Evolutionary conservation across 2,888 invertebrate species (phyloP).

Genomic region (Ophion ellenae): DNA sequence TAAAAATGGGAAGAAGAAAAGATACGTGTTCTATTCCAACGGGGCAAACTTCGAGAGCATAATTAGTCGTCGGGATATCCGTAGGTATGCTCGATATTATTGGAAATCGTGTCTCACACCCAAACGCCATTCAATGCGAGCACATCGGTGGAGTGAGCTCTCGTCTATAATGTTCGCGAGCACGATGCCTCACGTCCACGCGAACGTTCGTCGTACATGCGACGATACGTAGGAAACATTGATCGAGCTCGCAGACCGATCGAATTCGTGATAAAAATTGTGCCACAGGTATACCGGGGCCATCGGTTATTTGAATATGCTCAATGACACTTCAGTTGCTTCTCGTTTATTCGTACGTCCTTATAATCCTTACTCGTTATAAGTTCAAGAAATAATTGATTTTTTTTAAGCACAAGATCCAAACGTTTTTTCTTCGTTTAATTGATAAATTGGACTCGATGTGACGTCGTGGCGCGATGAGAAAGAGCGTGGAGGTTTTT

Average conservation of each 20-base stretch:
- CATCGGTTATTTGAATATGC: not conserved
- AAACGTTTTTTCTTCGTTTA: not conserved
- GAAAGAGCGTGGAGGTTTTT: not conserved
- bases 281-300: not conserved
- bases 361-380: not conserved
- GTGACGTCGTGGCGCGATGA: not conserved
- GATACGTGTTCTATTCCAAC: too few relatives aligned
- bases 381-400: not conserved
- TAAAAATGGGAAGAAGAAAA: too few relatives aligned
- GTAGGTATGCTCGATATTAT: not conserved
- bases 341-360: not conserved
- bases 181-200: conserved; percentile 4
- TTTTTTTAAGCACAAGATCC: not conserved
- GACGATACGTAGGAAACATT: conserved; percentile 22
- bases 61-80: not conserved
- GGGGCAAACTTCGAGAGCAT: too few relatives aligned
- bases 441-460: not conserved
- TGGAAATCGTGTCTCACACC: not conserved
- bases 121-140: not conserved
- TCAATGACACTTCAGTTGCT: not conserved
- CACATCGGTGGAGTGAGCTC: not conserved
- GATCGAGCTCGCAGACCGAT: conserved; percentile 12
- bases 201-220: conserved; percentile 17
- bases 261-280: conserved; percentile 14
- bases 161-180: conserved; percentile 13